Evolutionary conservation across 2,888 invertebrate species (phyloP).

Genomic region (Lochmaea capreae): DNA sequence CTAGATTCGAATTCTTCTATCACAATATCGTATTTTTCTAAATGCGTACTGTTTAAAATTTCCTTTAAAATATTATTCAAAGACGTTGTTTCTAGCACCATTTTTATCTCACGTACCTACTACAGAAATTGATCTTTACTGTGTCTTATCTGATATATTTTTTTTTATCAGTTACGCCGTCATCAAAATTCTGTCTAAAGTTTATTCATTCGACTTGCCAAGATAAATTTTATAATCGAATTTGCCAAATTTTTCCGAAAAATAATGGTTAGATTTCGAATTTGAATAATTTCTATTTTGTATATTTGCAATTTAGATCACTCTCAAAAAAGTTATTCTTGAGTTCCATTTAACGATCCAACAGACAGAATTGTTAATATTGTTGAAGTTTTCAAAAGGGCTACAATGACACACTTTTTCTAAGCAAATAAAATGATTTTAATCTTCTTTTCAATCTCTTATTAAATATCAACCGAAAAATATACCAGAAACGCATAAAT

Average conservation of each 20-base stretch:
- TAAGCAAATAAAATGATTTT: no score
- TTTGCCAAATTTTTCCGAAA: neutral
- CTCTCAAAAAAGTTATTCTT: neutral
- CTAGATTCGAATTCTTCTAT: neutral
- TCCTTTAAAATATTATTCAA: neutral
- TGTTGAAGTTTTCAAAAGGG: neutral
- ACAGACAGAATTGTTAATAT: neutral
- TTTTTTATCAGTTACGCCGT: no score
- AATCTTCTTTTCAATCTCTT: no score
- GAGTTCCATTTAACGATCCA: neutral
- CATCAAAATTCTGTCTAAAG: neutral
- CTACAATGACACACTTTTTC: neutral
- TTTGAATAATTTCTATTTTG: neutral
- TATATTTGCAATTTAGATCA: conserved; percentile 11
- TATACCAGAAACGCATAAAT: no score
- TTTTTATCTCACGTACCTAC: neutral
- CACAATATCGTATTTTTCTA: neutral
- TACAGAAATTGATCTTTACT: neutral
- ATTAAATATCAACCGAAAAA: no score
- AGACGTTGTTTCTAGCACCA: neutral
- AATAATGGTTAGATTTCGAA: neutral
- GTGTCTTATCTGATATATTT: no score
- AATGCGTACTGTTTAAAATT: conserved; percentile 8
- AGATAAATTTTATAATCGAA: neutral
- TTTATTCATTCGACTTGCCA: neutral